Conservation (phyloP, 2,797 vertebrate species). For the Hypotaenidia okinawae region DNA sequence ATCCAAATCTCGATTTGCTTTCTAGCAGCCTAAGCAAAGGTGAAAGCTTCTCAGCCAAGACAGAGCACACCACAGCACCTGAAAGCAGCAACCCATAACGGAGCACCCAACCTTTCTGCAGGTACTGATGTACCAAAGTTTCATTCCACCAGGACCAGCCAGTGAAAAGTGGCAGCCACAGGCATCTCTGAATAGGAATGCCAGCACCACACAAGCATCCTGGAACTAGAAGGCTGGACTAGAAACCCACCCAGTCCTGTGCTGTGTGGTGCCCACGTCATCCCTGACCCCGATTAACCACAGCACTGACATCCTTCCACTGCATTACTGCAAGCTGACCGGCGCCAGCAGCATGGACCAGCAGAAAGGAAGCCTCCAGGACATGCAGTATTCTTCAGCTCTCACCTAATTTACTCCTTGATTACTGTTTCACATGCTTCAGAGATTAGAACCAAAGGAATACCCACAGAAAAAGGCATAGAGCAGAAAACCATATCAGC, state of each 20-base stretch:
- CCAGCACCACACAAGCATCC: background rate
- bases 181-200: background rate
- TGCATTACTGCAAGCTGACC: background rate
- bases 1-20: background rate
- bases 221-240: background rate
- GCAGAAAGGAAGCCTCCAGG: background rate
- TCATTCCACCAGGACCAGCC: background rate
- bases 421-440: background rate
- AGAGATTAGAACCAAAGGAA: background rate
- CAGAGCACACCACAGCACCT: accelerated
- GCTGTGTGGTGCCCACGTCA: accelerated
- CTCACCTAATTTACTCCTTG: background rate
- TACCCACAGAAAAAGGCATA: background rate
- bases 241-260: background rate
- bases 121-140: background rate
- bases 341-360: background rate
- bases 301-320: background rate
- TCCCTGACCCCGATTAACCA: accelerated
- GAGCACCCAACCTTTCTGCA: background rate
- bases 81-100: background rate
- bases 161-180: background rate
- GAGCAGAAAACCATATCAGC: background rate
- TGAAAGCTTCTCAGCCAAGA: background rate
- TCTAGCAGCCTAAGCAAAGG: background rate
- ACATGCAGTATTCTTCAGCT: background rate